These are phyloP conservation scores for Halichoeres trimaculatus DNA, from an alignment of 2,113 vertebrate species.

Conservation along the genomic window DNA sequence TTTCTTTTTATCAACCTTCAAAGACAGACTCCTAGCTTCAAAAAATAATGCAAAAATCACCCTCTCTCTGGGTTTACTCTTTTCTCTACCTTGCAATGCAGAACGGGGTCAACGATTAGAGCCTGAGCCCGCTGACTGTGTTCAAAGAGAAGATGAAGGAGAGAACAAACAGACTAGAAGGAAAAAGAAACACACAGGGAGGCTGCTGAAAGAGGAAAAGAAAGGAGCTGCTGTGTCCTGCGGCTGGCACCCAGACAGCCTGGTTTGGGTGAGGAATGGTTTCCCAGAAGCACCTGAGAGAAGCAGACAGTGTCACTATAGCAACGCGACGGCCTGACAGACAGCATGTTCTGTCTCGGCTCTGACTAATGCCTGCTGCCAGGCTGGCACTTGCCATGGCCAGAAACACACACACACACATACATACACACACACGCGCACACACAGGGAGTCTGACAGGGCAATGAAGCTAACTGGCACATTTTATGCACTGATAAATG, in stretches of 20 bases:
- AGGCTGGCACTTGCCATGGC: conserved; percentile 71
- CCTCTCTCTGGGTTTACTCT: conserved; percentile 7
- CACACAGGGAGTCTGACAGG: conserved; percentile 45
- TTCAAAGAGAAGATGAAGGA: conserved; percentile 52
- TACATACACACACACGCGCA: conserved; percentile 31
- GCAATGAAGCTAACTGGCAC: conserved; percentile 47
- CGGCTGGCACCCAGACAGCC: conserved; percentile 68
- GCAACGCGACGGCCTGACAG: conserved; percentile 76
- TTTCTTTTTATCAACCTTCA: not conserved
- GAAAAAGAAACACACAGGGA: conserved; percentile 36
- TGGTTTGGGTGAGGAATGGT: conserved; percentile 75
- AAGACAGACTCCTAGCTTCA: conserved; percentile 5
- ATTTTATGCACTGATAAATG: conserved; percentile 43
- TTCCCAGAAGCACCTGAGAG: conserved; percentile 81
- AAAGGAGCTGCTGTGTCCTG: conserved; percentile 52
- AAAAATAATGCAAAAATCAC: conserved; percentile 38
- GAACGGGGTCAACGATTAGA: conserved; percentile 34
- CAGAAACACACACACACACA: conserved; percentile 44
- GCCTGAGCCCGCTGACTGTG: conserved; percentile 25
- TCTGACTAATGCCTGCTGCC: conserved; percentile 82
- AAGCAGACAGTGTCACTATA: conserved; percentile 77
- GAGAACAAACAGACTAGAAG: conserved; percentile 37
- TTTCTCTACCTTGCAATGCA: conserved; percentile 10
- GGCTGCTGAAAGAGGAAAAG: conserved; percentile 8
- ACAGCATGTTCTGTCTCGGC: conserved; percentile 81